These are phyloP conservation scores for Mirounga angustirostris DNA, from an alignment of 2,113 vertebrate genomes.

Conservation along the genomic window DNA sequence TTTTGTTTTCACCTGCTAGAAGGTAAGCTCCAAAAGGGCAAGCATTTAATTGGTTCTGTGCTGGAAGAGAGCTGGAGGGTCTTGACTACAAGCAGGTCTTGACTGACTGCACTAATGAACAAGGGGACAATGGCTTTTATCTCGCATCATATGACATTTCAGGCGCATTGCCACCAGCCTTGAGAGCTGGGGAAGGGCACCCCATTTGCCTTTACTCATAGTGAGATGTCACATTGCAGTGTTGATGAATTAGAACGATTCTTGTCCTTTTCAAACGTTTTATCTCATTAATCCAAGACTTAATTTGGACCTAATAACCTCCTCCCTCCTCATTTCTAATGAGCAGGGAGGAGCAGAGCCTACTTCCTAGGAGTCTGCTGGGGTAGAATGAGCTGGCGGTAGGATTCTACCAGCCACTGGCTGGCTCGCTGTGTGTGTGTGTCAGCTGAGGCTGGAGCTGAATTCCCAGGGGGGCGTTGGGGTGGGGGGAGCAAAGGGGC, in stretches of 20 bases:
- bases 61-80: background rate
- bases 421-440: rapidly evolving
- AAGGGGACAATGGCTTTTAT: background rate
- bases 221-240: background rate
- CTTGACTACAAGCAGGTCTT: background rate
- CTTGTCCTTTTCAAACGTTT: background rate
- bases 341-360: background rate
- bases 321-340: background rate
- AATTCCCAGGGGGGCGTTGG: background rate
- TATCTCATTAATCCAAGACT: background rate
- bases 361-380: too few species aligned
- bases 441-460: background rate
- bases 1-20: background rate
- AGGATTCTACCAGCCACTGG: background rate
- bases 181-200: background rate
- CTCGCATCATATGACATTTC: background rate
- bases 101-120: background rate
- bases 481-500: rapidly evolving
- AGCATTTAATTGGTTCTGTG: background rate
- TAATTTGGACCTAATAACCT: background rate
- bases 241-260: background rate
- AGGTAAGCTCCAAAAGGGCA: background rate
- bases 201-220: background rate
- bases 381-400: background rate
- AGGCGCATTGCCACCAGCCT: background rate